phyloP scores from a whole-genome alignment of 2,113 vertebrate genomes.

The Gymnocephalus cernua region DNA sequence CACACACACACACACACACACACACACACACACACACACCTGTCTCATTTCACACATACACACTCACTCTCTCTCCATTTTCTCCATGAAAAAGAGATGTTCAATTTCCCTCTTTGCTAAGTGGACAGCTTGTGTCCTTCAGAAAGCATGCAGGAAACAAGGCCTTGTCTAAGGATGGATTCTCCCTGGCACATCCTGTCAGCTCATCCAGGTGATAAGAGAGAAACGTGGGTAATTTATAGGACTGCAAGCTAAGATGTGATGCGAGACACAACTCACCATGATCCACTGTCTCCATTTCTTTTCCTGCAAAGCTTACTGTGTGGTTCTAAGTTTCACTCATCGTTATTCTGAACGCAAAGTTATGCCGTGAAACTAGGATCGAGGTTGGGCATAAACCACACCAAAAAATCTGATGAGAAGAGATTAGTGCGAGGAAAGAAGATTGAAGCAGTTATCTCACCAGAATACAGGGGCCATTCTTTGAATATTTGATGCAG shows the following conservation, averaged over 20 bases:
- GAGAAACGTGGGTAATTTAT: conserved; percentile 63
- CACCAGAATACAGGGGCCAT: conserved; percentile 72
- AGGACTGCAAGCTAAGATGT: conserved; percentile 27
- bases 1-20: background rate
- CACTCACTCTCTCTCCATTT: conserved; percentile 29
- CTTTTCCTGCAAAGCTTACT: conserved; percentile 6
- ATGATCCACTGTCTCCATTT: conserved; percentile 37
- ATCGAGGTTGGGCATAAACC: conserved; percentile 14
- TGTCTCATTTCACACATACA: conserved; percentile 58
- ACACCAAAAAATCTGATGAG: conserved; percentile 25
- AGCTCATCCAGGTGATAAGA: conserved; percentile 67
- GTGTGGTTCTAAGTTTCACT: conserved; percentile 16
- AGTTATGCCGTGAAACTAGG: conserved; percentile 6
- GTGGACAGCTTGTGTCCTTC: conserved; percentile 79
- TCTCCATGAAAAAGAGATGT: conserved; percentile 77
- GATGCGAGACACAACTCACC: conserved; percentile 26
- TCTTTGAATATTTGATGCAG: conserved; percentile 88
- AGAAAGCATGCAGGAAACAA: conserved; percentile 61
- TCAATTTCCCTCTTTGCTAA: conserved; percentile 76
- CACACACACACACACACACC: conserved; percentile 37
- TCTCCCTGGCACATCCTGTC: conserved; percentile 68
- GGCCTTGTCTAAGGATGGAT: conserved; percentile 73
- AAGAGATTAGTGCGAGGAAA: conserved; percentile 61
- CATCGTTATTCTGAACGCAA: conserved; percentile 23
- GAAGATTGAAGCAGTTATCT: conserved; percentile 74